Percentiles rank a stretch among this genome's conserved stretches.
Evolutionary conservation across 2,113 vertebrate species (phyloP).

Genomic region (Leucosticte australis): DNA sequence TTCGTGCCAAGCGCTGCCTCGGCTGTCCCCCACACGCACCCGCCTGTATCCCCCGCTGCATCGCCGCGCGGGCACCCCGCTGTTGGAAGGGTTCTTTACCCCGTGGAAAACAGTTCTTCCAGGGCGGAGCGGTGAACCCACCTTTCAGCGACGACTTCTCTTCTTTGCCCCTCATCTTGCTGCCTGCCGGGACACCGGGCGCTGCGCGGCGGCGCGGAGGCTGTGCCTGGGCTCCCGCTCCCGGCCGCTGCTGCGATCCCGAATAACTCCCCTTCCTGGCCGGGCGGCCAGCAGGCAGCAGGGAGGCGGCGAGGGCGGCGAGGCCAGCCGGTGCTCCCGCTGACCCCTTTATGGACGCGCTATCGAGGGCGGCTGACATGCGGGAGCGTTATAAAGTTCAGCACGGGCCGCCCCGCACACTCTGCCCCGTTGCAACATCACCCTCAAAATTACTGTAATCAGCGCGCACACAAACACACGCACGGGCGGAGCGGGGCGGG

Average conservation of each 20-base stretch:
- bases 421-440: conserved; percentile 70
- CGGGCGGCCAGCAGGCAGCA: conserved; percentile 1
- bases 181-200: neutral
- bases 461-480: neutral
- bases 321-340: neutral
- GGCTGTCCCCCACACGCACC: neutral
- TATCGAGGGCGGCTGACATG: conserved; percentile 69
- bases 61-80: neutral
- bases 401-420: conserved; percentile 54
- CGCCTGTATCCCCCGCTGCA: neutral
- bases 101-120: neutral
- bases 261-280: conserved; percentile 1
- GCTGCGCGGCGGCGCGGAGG: neutral
- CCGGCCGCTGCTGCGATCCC: neutral
- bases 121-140: conserved; percentile 10
- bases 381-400: conserved; percentile 74
- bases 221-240: neutral
- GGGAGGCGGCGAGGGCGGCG: conserved; percentile 23
- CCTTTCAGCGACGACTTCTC: conserved; percentile 78
- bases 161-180: conserved; percentile 73
- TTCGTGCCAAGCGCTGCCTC: neutral
- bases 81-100: no score
- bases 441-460: conserved; percentile 65
- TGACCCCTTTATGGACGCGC: conserved; percentile 53
- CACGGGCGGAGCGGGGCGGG: neutral